Base-by-base conservation (phyloP, 2,113 vertebrate genomes). In the Dipodomys stephensi region DNA sequence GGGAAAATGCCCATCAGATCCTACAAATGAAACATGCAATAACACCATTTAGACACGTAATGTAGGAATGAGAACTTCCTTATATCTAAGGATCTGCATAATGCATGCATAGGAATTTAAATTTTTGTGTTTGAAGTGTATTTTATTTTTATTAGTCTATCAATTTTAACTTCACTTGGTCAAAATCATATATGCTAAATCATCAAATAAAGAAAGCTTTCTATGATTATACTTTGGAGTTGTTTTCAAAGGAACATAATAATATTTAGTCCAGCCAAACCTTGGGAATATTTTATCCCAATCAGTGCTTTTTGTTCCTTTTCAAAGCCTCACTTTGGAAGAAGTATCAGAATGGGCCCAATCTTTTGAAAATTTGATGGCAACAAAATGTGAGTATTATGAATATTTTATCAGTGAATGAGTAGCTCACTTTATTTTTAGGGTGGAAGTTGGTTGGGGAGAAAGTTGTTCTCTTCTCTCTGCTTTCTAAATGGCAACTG, bases 351-450 rank as follows among this genome's bases (percentile, higher is more conserved):
- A 95, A 73, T 97, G 97, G 97, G 96, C 97, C 79, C 97, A 97
- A 78, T 97, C 97, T 74, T 98, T 98, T 28, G 97, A 98, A 95
- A 97, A 96, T 11, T 23, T 98, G 90, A 96, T 98, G 96, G 92
- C 95, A 32, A 98, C 96, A 25, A 98, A 97, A 96, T 62, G 94
- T 98, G 95, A 98, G 97, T 97, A 97, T n/a, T 35, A 0, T 2
- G 0, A 3, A 35, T 44, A 19, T 25, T 25, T 39, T n/a, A 39
- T n/a, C 82, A 81, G 39, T 67, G 19, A 74, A 32, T 90, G 16
- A 15, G 39, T 46, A 23, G 84, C 44, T 46, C 30, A n/a, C 39
- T 74, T 76, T 22, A 6, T 32, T 62, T 71, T 89, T 67, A 18
- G 49, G 13, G 30, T 25, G 5, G 1, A 4, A 20, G 2, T 18